A percentile compares a stretch with the other conserved stretches of the same genome.
These are phyloP conservation scores for Leptinotarsa rubiginosa DNA, from an alignment of 2,888 invertebrate genomes.

Conservation along the genomic window DNA sequence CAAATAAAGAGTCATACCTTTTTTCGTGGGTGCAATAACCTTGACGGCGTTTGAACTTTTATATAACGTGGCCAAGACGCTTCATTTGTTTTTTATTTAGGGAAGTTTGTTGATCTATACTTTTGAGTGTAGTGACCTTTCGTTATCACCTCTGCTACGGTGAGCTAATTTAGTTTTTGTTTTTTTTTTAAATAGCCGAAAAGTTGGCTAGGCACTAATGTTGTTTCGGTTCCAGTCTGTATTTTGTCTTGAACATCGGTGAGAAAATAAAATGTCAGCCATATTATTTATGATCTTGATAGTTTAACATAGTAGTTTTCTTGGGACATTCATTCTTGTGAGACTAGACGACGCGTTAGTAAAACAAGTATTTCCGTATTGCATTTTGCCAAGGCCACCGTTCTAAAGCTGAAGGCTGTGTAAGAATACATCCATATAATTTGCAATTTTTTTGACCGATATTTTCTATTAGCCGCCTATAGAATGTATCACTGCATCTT, in stretches of 20 bases:
- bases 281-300: slow-evolving; percentile 10
- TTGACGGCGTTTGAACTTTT: slow-evolving; percentile 32
- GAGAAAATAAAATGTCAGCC: slow-evolving; percentile 17
- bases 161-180: slow-evolving; percentile 44
- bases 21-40: slow-evolving; percentile 35
- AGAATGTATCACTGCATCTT: slow-evolving; percentile 37
- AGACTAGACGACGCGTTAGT: slow-evolving; percentile 35
- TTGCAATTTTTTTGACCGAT: slow-evolving; percentile 36
- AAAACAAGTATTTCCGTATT: slow-evolving; percentile 58
- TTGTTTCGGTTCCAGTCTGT: slow-evolving; percentile 8
- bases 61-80: slow-evolving; percentile 23
- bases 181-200: background rate
- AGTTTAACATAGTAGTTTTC: slow-evolving; percentile 20
- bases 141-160: slow-evolving; percentile 22
- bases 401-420: slow-evolving; percentile 60
- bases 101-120: slow-evolving; percentile 45
- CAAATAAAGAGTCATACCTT: slow-evolving; percentile 41
- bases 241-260: slow-evolving; percentile 7
- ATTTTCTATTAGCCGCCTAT: slow-evolving; percentile 31
- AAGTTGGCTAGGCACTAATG: slow-evolving; percentile 7
- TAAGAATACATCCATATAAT: slow-evolving; percentile 37
- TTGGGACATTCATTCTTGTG: slow-evolving; percentile 23
- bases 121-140: slow-evolving; percentile 43
- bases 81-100: slow-evolving; percentile 43
- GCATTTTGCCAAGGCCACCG: slow-evolving; percentile 62